These are phyloP conservation scores for Ageneiosus marmoratus DNA, from an alignment of 2,113 vertebrate species.

Conservation along the genomic window DNA sequence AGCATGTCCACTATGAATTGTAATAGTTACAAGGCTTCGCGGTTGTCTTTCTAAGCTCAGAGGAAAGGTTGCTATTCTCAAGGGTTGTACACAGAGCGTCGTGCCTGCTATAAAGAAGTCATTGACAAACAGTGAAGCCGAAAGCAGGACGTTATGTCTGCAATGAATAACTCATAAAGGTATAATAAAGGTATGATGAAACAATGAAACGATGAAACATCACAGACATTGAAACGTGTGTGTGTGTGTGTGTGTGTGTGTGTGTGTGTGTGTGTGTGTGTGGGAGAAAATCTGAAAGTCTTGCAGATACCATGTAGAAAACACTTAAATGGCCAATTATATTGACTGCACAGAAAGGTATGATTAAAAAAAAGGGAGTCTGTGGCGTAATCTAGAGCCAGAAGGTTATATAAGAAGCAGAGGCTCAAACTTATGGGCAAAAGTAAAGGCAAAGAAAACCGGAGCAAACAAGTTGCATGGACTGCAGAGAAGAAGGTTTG, in stretches of 20 bases:
- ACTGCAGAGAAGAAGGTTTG: no score
- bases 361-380: conserved; percentile 64
- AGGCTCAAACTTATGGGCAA: conserved; percentile 30
- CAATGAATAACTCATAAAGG: conserved; percentile 4
- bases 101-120: background rate
- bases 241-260: no score
- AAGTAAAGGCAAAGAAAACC: background rate
- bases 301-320: conserved; percentile 59
- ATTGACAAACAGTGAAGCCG: background rate
- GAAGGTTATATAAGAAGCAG: conserved; percentile 67
- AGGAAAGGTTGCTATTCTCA: background rate
- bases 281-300: conserved; percentile 4
- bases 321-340: conserved; percentile 69
- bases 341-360: conserved; percentile 63
- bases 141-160: background rate
- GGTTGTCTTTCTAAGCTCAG: background rate
- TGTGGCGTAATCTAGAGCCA: conserved; percentile 61
- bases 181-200: conserved; percentile 26
- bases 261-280: background rate
- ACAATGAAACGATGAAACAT: no score
- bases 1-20: background rate
- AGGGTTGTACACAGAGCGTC: background rate
- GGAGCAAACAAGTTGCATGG: no score
- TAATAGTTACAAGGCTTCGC: background rate
- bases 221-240: background rate